A percentile compares a stretch with the other conserved stretches of the same genome.
phyloP scores from a whole-genome alignment of 2,113 vertebrate species.

The Turnix velox region DNA sequence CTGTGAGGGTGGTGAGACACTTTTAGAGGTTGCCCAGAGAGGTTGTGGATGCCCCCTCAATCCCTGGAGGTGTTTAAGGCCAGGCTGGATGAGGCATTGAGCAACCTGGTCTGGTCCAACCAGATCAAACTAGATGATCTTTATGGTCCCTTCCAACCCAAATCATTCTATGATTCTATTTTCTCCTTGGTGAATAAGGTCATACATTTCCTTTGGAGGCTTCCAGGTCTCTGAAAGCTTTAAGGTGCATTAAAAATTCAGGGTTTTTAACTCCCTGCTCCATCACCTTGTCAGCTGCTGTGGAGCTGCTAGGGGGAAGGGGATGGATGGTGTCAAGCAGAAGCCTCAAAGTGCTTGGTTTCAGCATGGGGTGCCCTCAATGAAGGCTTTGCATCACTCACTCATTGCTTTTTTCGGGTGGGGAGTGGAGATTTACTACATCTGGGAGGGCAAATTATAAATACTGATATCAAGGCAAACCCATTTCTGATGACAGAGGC shows the following conservation, averaged over 20 bases:
- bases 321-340: not conserved
- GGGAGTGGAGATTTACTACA: conserved; percentile 8
- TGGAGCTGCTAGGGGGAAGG: not conserved
- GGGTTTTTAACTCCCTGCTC: not conserved
- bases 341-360: not conserved
- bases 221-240: not conserved
- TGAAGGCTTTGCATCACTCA: not conserved
- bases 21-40: too few species aligned
- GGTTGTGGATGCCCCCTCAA: too few species aligned
- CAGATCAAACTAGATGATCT: too few species aligned
- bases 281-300: not conserved
- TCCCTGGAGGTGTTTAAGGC: too few species aligned
- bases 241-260: not conserved
- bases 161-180: too few species aligned
- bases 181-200: not conserved
- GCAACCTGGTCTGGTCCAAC: too few species aligned
- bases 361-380: not conserved
- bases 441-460: not conserved
- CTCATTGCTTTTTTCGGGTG: not conserved
- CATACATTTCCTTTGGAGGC: not conserved
- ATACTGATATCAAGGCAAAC: conserved; percentile 8
- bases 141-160: too few species aligned
- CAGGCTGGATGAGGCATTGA: too few species aligned
- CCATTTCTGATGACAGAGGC: not conserved
- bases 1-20: too few species aligned